Base-by-base conservation (phyloP, 2,888 invertebrate genomes). In the Corbicula japonica region DNA sequence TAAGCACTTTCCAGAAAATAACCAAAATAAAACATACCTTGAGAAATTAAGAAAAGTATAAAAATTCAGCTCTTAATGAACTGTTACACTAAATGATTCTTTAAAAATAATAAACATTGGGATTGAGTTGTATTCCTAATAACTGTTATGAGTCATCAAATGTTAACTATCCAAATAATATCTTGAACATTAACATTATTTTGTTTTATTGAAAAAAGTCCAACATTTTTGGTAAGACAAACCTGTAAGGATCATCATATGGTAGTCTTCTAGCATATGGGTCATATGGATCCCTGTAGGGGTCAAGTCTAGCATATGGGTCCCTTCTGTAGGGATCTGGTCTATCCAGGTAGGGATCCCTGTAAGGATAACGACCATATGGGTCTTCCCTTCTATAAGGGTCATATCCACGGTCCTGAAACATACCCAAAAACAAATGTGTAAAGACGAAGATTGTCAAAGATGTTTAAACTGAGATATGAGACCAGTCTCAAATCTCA, bases 311-410 rank as follows among this genome's bases (percentile, higher is more conserved):
- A 18, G 76, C 76, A 76, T 82, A 83, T 5, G 80, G 82, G n/a
- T 80, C 84, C 15, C 84, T 66, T 66, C 79, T 71, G 18, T 82
- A 85, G 2, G 84, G 84, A 44, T 87, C 86, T 10, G 61, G 41
- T 85, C 79, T 78, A n/a, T 86, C 79, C 48, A 62, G 41, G 48
- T 78, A 86, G 18, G 85, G 87, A 38, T 86, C 84, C 21, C 76
- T 48, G 15, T 82, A 83, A 8, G 82, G 81, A 44, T 72, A 80
- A 38, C 82, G 52, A 15, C 44, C 76, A 68, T 79, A 80, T 12
- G 83, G 79, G 34, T 76, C 79, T 21, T 60, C 60, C 38, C 75
- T 48, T 65, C 76, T 68, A 28, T 54, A 66, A 21, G 50, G 52
- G n/a, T 50, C 66, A 30, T 41, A 18, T 2, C 28, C 41, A 26